Evolutionary conservation across 23 tunicate species (phyloP), one percentile per base, ranked within the genome.

Genomic region (Corella eumyota): DNA sequence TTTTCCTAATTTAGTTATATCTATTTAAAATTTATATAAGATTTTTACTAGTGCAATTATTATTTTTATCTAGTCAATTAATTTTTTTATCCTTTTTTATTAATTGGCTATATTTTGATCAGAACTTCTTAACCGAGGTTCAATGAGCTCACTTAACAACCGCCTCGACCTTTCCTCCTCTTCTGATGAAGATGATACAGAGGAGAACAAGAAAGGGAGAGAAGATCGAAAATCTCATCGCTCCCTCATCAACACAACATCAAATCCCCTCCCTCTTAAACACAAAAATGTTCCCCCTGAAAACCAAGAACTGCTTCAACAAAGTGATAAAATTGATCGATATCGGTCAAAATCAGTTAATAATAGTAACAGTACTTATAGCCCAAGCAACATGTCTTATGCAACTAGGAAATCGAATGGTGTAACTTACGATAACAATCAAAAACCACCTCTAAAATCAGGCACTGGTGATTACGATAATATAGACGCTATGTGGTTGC

Each of bases 121-220:
- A n/a, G n/a, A n/a, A n/a, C n/a, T n/a, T n/a, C n/a, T n/a, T n/a
- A n/a, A n/a, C 27, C 68, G 13, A 29, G 71, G 71, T 25, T 66
- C 71, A 7, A 66, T 66, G 58, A 66, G 71, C 34, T 66, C 71
- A 22, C 52, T 66, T 4, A 66, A 66, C 71, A 66, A 66, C 40
- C 58, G 59, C 19, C 71, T 66, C 25, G 71, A 66, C 40, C 71
- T 66, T 49, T 66, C 71, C 21, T 66, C 71, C 1, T 66, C 59
- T 27, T 58, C 49, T 28, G 52, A 45, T 7, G 71, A 63, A 63
- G 22, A 33, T 30, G 13, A 40, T 15, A 22, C 9, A 11, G 59
- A 13, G 22, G 25, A 20, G 22, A 22, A 22, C 59, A 53, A 22
- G 15, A 13, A 15, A 44, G 48, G 15, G 48, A 15, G 15, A 44